These are phyloP conservation scores for Tichodroma muraria DNA, from an alignment of 2,113 vertebrate genomes.

Conservation along the genomic window DNA sequence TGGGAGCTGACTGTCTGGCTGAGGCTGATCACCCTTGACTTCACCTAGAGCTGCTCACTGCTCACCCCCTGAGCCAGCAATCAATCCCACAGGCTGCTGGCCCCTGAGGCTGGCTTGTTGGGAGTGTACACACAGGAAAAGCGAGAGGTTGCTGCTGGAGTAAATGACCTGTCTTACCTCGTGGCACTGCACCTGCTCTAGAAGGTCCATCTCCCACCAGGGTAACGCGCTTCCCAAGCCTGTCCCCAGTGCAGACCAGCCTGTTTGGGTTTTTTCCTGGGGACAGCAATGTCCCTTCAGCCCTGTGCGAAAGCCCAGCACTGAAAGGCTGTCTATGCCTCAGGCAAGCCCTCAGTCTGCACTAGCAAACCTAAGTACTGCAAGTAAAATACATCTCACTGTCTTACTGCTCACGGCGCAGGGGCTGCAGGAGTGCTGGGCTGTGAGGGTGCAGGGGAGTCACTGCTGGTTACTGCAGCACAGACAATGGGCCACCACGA, in stretches of 20 bases:
- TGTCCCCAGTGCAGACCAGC: background rate
- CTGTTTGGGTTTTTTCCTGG: background rate
- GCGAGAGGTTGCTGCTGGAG: background rate
- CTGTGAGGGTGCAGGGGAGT: background rate
- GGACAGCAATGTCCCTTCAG: background rate
- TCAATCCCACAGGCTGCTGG: background rate
- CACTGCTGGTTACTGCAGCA: accelerated
- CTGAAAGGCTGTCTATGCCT: accelerated
- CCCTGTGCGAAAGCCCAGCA: background rate
- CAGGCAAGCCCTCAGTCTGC: background rate
- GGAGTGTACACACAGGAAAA: accelerated
- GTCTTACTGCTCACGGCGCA: accelerated
- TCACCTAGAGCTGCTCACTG: slow-evolving; percentile 7
- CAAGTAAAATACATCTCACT: accelerated
- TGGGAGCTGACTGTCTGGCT: background rate
- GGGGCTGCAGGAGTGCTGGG: accelerated
- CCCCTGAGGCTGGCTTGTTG: accelerated
- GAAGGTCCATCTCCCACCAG: background rate
- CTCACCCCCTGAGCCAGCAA: background rate
- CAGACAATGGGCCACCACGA: accelerated
- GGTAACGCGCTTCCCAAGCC: background rate
- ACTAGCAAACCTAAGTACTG: accelerated
- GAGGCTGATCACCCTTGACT: slow-evolving; percentile 50
- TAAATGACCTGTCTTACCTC: accelerated
- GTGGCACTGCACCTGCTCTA: background rate